phyloP scores from a whole-genome alignment of 2,797 vertebrate species.

The Melanotaenia trifasciata region DNA sequence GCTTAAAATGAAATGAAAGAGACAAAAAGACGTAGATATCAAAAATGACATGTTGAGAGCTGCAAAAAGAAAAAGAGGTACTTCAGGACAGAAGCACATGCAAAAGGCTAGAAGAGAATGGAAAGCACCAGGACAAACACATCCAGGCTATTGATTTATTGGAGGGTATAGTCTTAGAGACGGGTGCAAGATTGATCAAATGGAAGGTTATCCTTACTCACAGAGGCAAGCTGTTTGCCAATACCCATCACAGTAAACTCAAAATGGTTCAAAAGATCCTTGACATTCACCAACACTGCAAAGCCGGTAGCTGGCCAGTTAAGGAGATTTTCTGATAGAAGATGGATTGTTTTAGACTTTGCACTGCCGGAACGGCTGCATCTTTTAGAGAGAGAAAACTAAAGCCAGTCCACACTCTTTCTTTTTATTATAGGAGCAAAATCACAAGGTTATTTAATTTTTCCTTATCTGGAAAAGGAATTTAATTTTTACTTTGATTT shows the following conservation, averaged over 20 bases:
- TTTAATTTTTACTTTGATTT: not conserved
- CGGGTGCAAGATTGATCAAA: constrained; percentile 83
- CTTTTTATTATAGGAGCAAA: not conserved
- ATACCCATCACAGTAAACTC: constrained; percentile 83
- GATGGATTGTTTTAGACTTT: constrained; percentile 20
- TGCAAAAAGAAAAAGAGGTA: constrained; percentile 37
- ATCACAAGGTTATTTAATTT: not conserved
- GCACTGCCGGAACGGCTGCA: constrained; percentile 1
- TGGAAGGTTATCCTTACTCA: constrained; percentile 85
- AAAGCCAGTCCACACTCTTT: not conserved
- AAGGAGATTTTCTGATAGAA: constrained; percentile 24
- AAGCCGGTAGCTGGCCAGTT: constrained; percentile 35
- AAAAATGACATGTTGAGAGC: constrained; percentile 30
- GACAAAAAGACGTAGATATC: constrained; percentile 53
- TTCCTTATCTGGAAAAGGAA: not conserved
- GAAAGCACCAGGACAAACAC: constrained; percentile 79
- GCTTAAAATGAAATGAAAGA: constrained; percentile 40
- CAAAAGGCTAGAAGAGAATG: constrained; percentile 62
- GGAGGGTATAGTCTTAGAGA: constrained; percentile 81
- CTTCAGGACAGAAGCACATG: constrained; percentile 31
- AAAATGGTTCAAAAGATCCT: constrained; percentile 77
- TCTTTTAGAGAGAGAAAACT: constrained; percentile 13
- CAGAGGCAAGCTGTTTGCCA: constrained; percentile 86
- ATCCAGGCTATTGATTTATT: constrained; percentile 84
- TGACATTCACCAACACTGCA: constrained; percentile 71